A percentile compares a stretch with the other conserved stretches of the same genome.
These are phyloP conservation scores for Calliopsis andreniformis DNA, from an alignment of 1,140 invertebrate genomes.

Conservation along the genomic window DNA sequence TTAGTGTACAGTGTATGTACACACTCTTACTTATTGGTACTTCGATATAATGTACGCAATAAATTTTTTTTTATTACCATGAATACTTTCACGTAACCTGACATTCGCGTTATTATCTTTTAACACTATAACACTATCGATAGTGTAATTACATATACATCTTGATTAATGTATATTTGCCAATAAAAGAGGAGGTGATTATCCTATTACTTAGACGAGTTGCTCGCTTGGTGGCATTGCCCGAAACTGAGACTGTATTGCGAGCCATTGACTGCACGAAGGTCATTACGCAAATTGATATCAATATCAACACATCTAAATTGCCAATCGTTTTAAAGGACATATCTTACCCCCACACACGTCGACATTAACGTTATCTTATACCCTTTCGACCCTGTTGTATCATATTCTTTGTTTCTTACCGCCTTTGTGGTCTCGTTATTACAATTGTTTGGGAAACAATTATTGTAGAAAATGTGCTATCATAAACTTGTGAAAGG, in stretches of 20 bases:
- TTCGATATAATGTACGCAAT: too few species aligned
- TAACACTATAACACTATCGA: too few species aligned
- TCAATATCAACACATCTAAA: neutral
- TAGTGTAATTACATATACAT: neutral
- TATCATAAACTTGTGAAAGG: neutral
- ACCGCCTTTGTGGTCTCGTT: neutral
- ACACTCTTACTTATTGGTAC: too few species aligned
- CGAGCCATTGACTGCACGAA: neutral
- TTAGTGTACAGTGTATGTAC: too few species aligned
- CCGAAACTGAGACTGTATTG: neutral
- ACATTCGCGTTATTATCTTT: too few species aligned
- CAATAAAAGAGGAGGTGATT: too few species aligned
- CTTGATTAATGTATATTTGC: neutral
- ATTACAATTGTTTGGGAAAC: slow-evolving; percentile 1
- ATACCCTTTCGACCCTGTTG: neutral
- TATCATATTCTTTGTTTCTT: neutral
- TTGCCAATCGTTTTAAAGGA: neutral
- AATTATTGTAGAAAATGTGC: too few species aligned
- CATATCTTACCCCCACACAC: neutral
- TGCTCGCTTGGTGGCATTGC: neutral
- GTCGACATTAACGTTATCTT: neutral
- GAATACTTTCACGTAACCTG: too few species aligned
- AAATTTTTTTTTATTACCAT: too few species aligned
- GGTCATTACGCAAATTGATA: neutral
- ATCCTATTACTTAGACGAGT: too few species aligned